Conservation (phyloP, 2,888 invertebrate genomes). For the Nomada lathburiana region DNA sequence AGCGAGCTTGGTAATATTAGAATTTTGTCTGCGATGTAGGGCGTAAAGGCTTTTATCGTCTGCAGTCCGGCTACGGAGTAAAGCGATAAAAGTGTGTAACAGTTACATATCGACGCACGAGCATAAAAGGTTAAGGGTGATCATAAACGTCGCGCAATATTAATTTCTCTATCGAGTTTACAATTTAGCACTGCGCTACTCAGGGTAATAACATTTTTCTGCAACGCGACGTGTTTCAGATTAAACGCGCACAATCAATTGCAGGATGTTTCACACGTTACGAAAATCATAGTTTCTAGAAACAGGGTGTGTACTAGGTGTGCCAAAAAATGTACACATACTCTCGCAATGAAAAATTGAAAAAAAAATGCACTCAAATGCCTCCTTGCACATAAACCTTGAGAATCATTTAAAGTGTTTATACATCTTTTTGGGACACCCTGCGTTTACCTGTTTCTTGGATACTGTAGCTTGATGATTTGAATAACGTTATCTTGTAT, state of each 20-base stretch:
- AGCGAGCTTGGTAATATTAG: conserved; percentile 19
- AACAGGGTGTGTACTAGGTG: too few relatives aligned
- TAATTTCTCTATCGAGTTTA: conserved; percentile 29
- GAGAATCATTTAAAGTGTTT: too few relatives aligned
- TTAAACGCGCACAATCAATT: neutral
- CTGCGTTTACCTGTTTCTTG: too few relatives aligned
- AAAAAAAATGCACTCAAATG: too few relatives aligned
- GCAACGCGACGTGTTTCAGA: neutral
- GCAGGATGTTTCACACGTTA: too few relatives aligned
- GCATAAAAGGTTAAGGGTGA: conserved; percentile 13
- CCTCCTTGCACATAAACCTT: too few relatives aligned
- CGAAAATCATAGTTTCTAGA: too few relatives aligned
- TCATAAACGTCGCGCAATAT: conserved; percentile 21
- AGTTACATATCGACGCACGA: conserved; percentile 8
- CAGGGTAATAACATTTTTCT: conserved; percentile 4
- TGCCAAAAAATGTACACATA: too few relatives aligned
- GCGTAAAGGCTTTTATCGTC: conserved; percentile 41
- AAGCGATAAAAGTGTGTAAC: conserved; percentile 7
- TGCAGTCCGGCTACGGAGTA: neutral
- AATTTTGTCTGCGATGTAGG: conserved; percentile 23
- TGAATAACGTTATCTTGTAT: too few relatives aligned
- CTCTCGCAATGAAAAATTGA: too few relatives aligned
- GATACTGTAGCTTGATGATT: too few relatives aligned
- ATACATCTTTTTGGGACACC: too few relatives aligned
- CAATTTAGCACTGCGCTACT: conserved; percentile 3